Percentiles rank a stretch among this genome's conserved stretches.
Conservation (phyloP, 2,113 vertebrate species). For the Eudyptes chrysolophus region DNA sequence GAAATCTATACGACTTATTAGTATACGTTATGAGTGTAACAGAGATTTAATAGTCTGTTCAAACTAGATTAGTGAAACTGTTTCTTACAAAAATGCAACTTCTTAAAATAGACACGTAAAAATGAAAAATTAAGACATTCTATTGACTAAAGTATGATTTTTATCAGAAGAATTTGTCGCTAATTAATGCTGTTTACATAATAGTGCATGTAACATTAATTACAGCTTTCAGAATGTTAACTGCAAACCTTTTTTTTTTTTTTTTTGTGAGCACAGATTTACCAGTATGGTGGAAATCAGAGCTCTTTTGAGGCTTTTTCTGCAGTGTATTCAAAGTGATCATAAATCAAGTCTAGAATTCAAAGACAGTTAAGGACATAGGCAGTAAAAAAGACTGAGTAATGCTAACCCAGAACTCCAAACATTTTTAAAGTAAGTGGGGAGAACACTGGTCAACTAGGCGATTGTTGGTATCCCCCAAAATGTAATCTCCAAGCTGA, state of each 20-base stretch:
- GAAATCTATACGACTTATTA: constrained; percentile 83
- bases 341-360: constrained; percentile 76
- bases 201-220: constrained; percentile 77
- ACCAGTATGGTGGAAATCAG: constrained; percentile 76
- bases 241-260: constrained; percentile 62
- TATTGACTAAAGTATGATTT: constrained; percentile 72
- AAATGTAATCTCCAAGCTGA: constrained; percentile 97
- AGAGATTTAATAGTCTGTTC: constrained; percentile 79
- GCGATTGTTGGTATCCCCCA: constrained; percentile 92
- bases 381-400: constrained; percentile 72
- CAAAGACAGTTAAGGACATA: constrained; percentile 71
- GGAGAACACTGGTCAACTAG: constrained; percentile 91
- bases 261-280: constrained; percentile 64
- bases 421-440: constrained; percentile 77
- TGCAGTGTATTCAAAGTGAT: constrained; percentile 69
- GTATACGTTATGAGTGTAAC: constrained; percentile 77
- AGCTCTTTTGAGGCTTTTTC: constrained; percentile 75
- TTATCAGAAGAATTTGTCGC: constrained; percentile 76
- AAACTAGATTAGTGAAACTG: constrained; percentile 78
- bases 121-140: constrained; percentile 66
- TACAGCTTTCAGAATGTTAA: constrained; percentile 75
- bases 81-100: constrained; percentile 70
- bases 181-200: constrained; percentile 79
- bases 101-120: constrained; percentile 73
- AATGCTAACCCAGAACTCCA: constrained; percentile 74